Base-by-base conservation (phyloP, 2,888 invertebrate genomes). In the Podabrus alpinus region DNA sequence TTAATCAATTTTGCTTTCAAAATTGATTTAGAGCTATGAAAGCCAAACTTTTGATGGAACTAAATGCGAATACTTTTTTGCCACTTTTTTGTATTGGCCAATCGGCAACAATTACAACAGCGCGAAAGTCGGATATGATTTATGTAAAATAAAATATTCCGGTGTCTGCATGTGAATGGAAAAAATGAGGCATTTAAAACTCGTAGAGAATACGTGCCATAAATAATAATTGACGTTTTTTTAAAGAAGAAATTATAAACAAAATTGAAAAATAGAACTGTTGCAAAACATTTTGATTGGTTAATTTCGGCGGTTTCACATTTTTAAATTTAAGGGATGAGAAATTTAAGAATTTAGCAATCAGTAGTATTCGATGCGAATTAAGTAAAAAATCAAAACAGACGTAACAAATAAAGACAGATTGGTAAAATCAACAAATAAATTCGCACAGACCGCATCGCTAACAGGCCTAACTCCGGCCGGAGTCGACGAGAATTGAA, bases 361-460 rank as follows among this genome's bases (percentile, higher is more conserved):
- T n/a, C 16, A 15, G 45, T 29, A 21, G 16, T 64, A 29, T 68
- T 75, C 72, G 69, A 45, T 66, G 68, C 60, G 72, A 79, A 79
- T 77, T 80, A 77, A 73, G 75, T 74, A 71, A 73, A 78, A 74
- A 75, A 73, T 76, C 75, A 74, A 68, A 73, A 71, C 73, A 75
- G 76, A 78, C 73, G 74, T 76, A 77, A 76, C 79, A 80, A 80
- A 81, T 81, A 80, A 81, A 80, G 79, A 80, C 71, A 77, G 77
- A 80, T 80, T 71, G 79, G 68, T 71, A 70, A 74, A 72, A 77
- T 73, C 80, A 75, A 75, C 79, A 78, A 79, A 80, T 80, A 80
- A 80, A 80, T 80, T 79, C 77, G 79, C 77, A 77, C 75, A 77
- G 78, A 80, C 80, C 80, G 77, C 78, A 79, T 75, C 77, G 80